Conservation (phyloP, 2,888 invertebrate species). For the Gastrophysa polygoni region DNA sequence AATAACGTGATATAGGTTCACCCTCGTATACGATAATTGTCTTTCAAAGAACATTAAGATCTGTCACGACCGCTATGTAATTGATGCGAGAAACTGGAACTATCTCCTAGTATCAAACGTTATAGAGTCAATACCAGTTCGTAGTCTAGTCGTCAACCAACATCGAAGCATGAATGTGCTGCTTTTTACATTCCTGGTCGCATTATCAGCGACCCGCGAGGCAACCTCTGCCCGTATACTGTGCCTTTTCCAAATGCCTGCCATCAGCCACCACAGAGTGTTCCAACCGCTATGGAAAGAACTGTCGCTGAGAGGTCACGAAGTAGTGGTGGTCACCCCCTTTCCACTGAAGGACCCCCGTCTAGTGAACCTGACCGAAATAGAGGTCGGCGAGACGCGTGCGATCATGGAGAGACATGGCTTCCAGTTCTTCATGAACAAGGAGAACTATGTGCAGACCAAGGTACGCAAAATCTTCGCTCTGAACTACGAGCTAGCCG, state of each 20-base stretch:
- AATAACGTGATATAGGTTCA: no score
- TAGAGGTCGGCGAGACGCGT: conserved; percentile 43
- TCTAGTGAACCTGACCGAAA: conserved; percentile 49
- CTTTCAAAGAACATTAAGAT: no score
- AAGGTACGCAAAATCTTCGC: conserved; percentile 39
- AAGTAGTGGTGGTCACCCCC: conserved; percentile 49
- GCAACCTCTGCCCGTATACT: conserved; percentile 39
- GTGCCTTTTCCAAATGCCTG: conserved; percentile 43
- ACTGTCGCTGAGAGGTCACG: conserved; percentile 48
- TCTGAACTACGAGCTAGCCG: conserved; percentile 39
- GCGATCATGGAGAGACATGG: conserved; percentile 39
- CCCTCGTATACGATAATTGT: no score
- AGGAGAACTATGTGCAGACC: conserved; percentile 37
- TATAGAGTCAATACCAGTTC: no score
- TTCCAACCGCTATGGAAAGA: conserved; percentile 47
- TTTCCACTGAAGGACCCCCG: conserved; percentile 46
- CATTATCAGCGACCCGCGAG: conserved; percentile 11
- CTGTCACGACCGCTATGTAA: no score
- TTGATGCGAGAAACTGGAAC: no score
- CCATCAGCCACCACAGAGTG: conserved; percentile 45
- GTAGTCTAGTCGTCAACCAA: neutral
- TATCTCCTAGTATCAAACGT: no score
- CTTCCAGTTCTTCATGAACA: conserved; percentile 45
- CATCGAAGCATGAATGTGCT: conserved; percentile 6
- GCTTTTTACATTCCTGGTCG: conserved; percentile 9